phyloP scores from a whole-genome alignment of 2,888 invertebrate species.

The Galeruca laticollis region DNA sequence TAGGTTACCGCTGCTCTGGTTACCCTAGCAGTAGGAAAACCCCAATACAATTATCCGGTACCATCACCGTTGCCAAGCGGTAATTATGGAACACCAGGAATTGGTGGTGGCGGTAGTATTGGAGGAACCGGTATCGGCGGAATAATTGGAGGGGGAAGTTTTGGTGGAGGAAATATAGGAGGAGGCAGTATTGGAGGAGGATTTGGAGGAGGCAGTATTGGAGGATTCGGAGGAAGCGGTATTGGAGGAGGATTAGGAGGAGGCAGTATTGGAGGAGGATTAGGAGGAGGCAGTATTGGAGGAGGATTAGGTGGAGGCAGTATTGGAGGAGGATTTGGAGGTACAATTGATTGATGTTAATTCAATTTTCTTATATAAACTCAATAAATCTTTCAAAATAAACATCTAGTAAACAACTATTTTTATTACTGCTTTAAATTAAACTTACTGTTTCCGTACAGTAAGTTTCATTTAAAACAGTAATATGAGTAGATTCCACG shows the following conservation, averaged over 20 bases:
- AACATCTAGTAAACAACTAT: no score
- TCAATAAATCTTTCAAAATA: no score
- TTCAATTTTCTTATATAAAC: no score
- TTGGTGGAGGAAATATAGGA: slow-evolving; percentile 56
- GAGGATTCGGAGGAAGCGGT: slow-evolving; percentile 26
- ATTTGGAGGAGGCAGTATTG: slow-evolving; percentile 60
- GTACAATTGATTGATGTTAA: no score
- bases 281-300: slow-evolving; percentile 44
- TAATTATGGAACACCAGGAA: slow-evolving; percentile 65
- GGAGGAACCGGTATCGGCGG: slow-evolving; percentile 47
- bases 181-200: slow-evolving; percentile 66
- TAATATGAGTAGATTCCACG: no score
- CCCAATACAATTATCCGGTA: slow-evolving; percentile 74
- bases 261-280: slow-evolving; percentile 40
- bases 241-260: slow-evolving; percentile 43
- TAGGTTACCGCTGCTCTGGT: slow-evolving; percentile 64
- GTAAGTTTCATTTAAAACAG: no score
- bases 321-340: slow-evolving; percentile 52
- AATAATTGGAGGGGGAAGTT: slow-evolving; percentile 39
- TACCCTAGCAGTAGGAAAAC: slow-evolving; percentile 72
- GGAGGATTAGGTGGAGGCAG: slow-evolving; percentile 52
- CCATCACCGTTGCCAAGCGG: slow-evolving; percentile 60
- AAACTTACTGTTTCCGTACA: no score
- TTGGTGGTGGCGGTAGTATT: slow-evolving; percentile 43
- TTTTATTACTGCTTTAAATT: no score